Evolutionary conservation across 2,888 invertebrate genomes (phyloP).

Genomic region (Cephus pulcher): DNA sequence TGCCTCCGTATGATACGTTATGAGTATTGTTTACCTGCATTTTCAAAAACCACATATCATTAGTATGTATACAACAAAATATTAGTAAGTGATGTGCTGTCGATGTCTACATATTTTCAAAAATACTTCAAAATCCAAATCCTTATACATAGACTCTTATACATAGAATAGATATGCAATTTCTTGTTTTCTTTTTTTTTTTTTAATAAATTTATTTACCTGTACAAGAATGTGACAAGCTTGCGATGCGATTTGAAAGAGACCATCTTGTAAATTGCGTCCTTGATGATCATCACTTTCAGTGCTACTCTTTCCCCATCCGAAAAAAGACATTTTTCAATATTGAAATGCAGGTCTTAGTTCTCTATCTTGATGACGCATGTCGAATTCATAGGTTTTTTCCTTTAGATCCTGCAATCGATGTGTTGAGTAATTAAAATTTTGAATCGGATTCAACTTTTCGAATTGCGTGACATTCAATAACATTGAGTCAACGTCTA

Average conservation of each 20-base stretch:
- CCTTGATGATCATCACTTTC: slow-evolving; percentile 45
- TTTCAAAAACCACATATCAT: background rate
- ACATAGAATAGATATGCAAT: background rate
- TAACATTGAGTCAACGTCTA: background rate
- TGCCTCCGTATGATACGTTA: slow-evolving; percentile 76
- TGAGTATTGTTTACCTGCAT: slow-evolving; percentile 73
- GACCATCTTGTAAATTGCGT: slow-evolving; percentile 78
- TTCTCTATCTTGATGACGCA: background rate
- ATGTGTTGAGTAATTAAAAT: background rate
- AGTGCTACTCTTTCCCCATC: slow-evolving; percentile 48
- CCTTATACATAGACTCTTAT: background rate
- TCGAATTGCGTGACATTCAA: background rate
- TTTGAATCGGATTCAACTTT: background rate
- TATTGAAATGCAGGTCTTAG: background rate
- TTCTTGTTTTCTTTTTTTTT: too few species aligned
- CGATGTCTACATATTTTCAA: background rate
- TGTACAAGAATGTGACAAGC: slow-evolving; percentile 82
- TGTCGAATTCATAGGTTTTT: background rate
- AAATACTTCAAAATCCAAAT: background rate
- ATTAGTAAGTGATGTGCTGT: background rate
- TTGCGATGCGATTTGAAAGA: slow-evolving; percentile 83
- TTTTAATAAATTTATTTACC: slow-evolving; percentile 65
- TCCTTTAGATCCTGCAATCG: background rate
- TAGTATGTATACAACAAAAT: background rate
- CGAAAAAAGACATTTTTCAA: slow-evolving; percentile 56